Base-by-base conservation (phyloP, 37 sponge, comb jelly and placozoan species). In the Agelas oroides region DNA sequence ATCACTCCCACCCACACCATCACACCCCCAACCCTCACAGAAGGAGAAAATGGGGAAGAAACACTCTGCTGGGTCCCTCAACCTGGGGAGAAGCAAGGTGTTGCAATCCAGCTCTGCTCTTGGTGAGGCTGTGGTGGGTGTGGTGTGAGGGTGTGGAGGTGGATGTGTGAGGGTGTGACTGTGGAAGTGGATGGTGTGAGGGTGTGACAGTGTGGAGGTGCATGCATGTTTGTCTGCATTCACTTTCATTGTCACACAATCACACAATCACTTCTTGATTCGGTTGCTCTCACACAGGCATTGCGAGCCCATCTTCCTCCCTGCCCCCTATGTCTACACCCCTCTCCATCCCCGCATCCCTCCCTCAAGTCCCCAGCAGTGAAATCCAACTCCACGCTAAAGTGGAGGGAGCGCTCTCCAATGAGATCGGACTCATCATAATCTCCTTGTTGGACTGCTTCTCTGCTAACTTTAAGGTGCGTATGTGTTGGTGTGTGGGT, bases 401-500 rank as follows among this genome's bases (percentile, higher is more conserved):
- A 6, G 46, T 82, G 28, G 83, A 91, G 57, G 82, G 78, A 5
- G 77, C 86, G n/a, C 79, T 94, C 31, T 77, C 94, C 38, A 84
- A 82, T 58, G 98, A 97, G 66, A 90, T 93, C 19, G 88, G 94
- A 0, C 80, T 95, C 25, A 81, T 91, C 24, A 55, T 95, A 0
- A 72, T 97, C 30, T 76, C 83, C 23, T 35, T 91, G 6, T 41
- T 97, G 77, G 98, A 97, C 28, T 34, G 63, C 65, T 93, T 97
- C 62, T 55, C 75, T 39, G 40, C 53, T 6, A 59, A 75, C 35
- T 95, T 94, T 64, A 83, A 79, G 78, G 97, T 95, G 68, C 36
- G 41, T 65, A 6, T 65, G 58, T 70, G 71, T 68, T 27, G 69
- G 37, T 86, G 80, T 78, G 79, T 86, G 57, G 67, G 56, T 86